A percentile compares a stretch with the other conserved stretches of the same genome.
These are phyloP conservation scores for Anolis apletophallus DNA, from an alignment of 2,797 vertebrate species.

Conservation along the genomic window DNA sequence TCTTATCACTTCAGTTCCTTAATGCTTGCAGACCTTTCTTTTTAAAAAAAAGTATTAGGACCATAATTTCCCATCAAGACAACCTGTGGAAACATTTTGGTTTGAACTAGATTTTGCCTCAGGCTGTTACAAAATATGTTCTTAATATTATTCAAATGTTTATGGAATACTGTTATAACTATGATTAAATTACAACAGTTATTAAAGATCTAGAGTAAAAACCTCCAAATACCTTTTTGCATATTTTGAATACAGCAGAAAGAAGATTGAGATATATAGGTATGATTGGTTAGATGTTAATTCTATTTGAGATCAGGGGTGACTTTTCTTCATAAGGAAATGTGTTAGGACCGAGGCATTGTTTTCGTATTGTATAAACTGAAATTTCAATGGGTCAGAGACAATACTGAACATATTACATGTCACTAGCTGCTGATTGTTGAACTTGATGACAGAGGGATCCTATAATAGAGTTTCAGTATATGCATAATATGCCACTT, in stretches of 20 bases:
- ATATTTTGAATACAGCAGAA: background rate
- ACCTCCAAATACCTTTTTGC: background rate
- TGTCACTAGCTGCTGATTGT: background rate
- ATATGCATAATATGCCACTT: background rate
- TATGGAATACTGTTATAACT: background rate
- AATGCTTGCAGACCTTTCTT: background rate
- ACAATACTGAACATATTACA: background rate
- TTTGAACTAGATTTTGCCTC: background rate
- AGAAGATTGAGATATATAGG: background rate
- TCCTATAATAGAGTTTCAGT: background rate
- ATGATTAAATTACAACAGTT: background rate
- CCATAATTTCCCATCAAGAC: background rate
- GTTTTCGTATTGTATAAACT: background rate
- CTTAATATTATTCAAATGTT: background rate
- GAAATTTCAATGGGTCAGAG: background rate
- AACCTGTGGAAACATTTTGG: background rate
- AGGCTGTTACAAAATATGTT: background rate
- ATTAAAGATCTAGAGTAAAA: background rate
- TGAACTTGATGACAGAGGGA: background rate
- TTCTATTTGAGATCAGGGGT: background rate
- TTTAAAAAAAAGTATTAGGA: background rate
- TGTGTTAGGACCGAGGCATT: background rate
- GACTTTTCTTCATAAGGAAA: background rate
- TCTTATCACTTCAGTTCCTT: background rate
- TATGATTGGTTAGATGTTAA: background rate